Base-by-base conservation (phyloP, 1,140 invertebrate genomes). In the Pseudomyrmex flavicornis region DNA sequence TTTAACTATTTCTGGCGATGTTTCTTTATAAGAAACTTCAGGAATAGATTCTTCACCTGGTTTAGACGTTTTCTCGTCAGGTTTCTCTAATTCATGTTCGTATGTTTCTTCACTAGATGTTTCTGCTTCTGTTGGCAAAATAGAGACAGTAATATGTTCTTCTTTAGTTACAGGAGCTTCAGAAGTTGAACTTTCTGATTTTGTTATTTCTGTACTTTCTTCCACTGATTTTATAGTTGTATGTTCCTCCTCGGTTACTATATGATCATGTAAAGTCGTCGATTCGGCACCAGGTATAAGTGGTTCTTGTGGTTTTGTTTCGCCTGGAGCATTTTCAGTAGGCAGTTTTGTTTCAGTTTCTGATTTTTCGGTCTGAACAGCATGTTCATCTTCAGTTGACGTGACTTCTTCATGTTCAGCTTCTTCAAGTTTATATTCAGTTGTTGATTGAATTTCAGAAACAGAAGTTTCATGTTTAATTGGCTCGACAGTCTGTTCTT, bases 281-380 rank as follows among this genome's bases (percentile, higher is more conserved):
- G 12, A 17, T 82, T 88, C 82, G 3, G 9, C 12, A 13, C 7
- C 10, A 46, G 85, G 50, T 66, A 15, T 9, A 15, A 75, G 83
- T 56, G 65, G 35, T 66, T 70, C 75, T 20, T 76, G 69, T 4
- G 82, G 75, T 56, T 90, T 85, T 74, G 61, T 58, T 76, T 90
- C 83, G 2, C 35, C 48, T 2, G 68, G 62, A 62, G 12, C 15
- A 5, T n/a, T 76, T 7, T 1, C 35, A 20, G 1, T 22, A 20
- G 68, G 20, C 3, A 79, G 74, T 84, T 88, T 83, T 59, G 84
- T 88, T 73, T 73, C 54, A 3, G 52, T 52, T 68, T 84, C 48
- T 74, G 59, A 48, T 75, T 86, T 63, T 56, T 91, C 83, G 2
- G 88, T 82, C 22, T 82, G 69, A 15, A 12, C 54, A 46, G 26